Conservation (phyloP, 1,140 invertebrate species). For the Lepidurus couesii region DNA sequence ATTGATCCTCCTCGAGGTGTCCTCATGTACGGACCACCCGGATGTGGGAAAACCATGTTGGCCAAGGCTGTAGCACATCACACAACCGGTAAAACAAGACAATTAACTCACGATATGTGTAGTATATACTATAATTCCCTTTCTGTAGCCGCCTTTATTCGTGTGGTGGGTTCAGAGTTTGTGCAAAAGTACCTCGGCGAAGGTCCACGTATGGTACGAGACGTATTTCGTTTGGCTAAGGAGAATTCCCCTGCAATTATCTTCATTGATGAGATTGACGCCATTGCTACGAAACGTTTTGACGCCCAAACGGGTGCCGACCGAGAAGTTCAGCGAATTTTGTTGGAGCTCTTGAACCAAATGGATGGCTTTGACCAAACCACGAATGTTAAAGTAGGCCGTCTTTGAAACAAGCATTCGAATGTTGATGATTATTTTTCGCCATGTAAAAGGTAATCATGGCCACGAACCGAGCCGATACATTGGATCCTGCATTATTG, state of each 20-base stretch:
- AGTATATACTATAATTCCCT: constrained; percentile 38
- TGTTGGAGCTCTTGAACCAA: constrained; percentile 95
- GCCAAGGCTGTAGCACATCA: constrained; percentile 97
- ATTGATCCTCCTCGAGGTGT: constrained; percentile 96
- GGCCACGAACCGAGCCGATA: constrained; percentile 98
- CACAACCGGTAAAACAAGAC: constrained; percentile 67
- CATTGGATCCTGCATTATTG: constrained; percentile 92
- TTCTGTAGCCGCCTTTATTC: constrained; percentile 82
- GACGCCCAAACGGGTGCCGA: constrained; percentile 99
- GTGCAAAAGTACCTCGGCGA: constrained; percentile 99
- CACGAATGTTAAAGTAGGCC: constrained; percentile 89
- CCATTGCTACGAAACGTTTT: constrained; percentile 96
- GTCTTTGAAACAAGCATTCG: background rate
- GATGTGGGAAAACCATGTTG: constrained; percentile 97
- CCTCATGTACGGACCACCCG: constrained; percentile 95
- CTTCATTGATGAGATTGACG: constrained; percentile 98
- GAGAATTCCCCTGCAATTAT: constrained; percentile 99
- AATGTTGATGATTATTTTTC: background rate
- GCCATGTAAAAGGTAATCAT: constrained; percentile 79
- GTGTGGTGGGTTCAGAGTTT: constrained; percentile 98
- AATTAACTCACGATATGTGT: constrained; percentile 79
- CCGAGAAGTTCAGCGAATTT: constrained; percentile 96
- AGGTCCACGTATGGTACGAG: constrained; percentile 97
- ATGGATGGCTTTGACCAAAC: constrained; percentile 99
- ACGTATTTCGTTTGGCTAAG: constrained; percentile 97